Base-by-base conservation (phyloP, 1,140 invertebrate genomes). In the Magallana angulata region DNA sequence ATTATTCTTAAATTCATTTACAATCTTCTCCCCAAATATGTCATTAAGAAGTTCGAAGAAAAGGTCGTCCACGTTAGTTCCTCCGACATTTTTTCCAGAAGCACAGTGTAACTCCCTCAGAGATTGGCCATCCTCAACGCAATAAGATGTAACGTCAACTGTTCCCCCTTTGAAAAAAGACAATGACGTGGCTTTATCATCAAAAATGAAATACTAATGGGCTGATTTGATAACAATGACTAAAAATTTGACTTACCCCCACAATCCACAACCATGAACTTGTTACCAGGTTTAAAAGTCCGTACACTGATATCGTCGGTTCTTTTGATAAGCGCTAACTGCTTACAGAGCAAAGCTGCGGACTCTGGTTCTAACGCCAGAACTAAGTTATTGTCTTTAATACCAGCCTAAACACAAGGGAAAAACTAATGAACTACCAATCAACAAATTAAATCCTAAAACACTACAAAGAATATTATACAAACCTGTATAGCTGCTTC, bases 81-180 rank as follows among this genome's bases (percentile, higher is more conserved):
- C 82, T 58, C 82, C 82, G 9, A 57, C 56, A 12, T 12, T 57
- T 57, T 83, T n/a, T 7, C 82, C 82, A 9, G 58, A 58, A 48
- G 82, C 82, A 18, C 24, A 59, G 56, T 83, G 82, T 6, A 83
- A 12, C 58, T 83, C 82, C 58, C 24, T 57, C 82, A 83, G 24
- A 18, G 12, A 59, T 3, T n/a, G 12, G 24, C 11, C 9, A 11
- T 12, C 24, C 36, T 71, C 36, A 8, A 71, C 24, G 11, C 36
- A 11, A 9, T 71, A 71, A 4, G 68, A 5, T 36, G 68, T 71
- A 9, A 71, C 68, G 36, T 71, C 30, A 11, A 71, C 68, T 3
- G 68, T 71, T 12, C 68, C 68, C 11, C 68, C 68, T 71, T 30
- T 30, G 36, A 36, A 36, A 36, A 36, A 36, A 36, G 36, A 36